These are phyloP conservation scores for Dryomyza anilis DNA, from an alignment of 2,888 invertebrate species.

Conservation along the genomic window DNA sequence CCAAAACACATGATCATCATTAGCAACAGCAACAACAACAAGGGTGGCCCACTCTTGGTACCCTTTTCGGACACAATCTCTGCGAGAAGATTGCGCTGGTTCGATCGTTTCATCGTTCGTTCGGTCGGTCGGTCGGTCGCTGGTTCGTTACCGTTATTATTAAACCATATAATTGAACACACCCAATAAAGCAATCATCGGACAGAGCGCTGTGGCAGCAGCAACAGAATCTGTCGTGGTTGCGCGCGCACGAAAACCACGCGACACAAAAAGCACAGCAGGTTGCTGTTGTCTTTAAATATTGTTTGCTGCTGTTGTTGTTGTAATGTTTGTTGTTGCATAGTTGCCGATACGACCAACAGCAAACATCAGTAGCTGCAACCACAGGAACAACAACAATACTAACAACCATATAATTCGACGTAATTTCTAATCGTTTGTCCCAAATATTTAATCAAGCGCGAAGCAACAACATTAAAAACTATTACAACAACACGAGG, in stretches of 20 bases:
- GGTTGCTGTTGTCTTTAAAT: conserved; percentile 23
- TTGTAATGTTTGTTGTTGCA: no score
- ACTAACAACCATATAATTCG: conserved; percentile 2
- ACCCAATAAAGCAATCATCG: conserved; percentile 38
- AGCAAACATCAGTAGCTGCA: not conserved
- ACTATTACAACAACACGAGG: not conserved
- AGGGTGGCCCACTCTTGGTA: not conserved
- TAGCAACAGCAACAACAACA: not conserved
- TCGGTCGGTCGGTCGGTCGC: not conserved
- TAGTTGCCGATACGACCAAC: no score
- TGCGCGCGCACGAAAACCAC: conserved; percentile 3
- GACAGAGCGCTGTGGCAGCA: not conserved
- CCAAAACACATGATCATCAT: not conserved
- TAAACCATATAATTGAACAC: conserved; percentile 41
- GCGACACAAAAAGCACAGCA: conserved; percentile 21
- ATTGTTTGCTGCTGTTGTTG: conserved; percentile 18
- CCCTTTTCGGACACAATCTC: no score
- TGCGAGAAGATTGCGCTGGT: no score
- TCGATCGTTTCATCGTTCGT: no score
- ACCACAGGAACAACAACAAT: not conserved
- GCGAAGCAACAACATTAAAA: conserved; percentile 33
- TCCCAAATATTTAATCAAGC: conserved; percentile 48
- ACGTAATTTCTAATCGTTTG: conserved; percentile 14
- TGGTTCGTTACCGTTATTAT: conserved; percentile 36
- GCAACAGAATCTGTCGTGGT: conserved; percentile 8